These are phyloP conservation scores for Hylomyscus alleni DNA, from an alignment of 2,797 vertebrate species.

Conservation along the genomic window DNA sequence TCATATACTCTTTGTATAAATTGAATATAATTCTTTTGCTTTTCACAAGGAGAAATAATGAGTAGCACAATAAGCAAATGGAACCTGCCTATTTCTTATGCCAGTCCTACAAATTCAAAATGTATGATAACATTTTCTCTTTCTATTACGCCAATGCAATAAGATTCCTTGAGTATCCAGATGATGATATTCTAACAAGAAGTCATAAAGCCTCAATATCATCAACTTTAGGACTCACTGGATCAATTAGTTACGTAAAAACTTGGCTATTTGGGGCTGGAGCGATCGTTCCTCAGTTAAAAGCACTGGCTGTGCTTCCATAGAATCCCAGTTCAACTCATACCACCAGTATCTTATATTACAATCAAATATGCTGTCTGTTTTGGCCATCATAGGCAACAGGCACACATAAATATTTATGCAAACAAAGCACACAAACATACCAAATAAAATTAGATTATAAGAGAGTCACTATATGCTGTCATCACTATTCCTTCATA, in stretches of 20 bases:
- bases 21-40: neutral
- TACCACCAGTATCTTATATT: neutral
- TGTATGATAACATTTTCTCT: neutral
- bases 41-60: neutral
- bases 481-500: neutral
- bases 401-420: neutral
- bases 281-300: neutral
- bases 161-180: neutral
- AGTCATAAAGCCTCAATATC: neutral
- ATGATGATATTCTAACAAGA: neutral
- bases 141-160: neutral
- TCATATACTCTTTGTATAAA: neutral
- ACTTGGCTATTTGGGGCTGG: neutral
- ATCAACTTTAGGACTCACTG: neutral
- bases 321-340: neutral
- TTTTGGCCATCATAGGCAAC: neutral
- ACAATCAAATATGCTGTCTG: neutral
- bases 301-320: neutral
- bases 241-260: neutral
- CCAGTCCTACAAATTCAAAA: neutral
- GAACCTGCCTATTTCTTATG: neutral
- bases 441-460: neutral
- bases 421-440: neutral
- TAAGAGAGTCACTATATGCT: neutral
- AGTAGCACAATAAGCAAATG: neutral